A percentile compares a stretch with the other conserved stretches of the same genome.
These are phyloP conservation scores for Rotaria sp. DNA, from an alignment of 2,888 invertebrate species.

Conservation along the genomic window DNA sequence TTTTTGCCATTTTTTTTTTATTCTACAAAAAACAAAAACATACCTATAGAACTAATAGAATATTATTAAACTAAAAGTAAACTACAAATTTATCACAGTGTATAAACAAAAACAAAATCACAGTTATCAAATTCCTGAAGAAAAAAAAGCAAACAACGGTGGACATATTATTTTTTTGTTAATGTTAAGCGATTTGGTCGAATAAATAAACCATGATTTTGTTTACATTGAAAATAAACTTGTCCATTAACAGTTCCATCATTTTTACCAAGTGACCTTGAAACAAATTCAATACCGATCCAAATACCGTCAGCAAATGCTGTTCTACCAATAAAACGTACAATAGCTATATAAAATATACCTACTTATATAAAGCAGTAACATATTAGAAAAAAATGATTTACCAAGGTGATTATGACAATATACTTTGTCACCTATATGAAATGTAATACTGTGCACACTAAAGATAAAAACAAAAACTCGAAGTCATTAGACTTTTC, in stretches of 20 bases:
- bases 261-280: slow-evolving; percentile 54
- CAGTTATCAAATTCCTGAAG: not conserved
- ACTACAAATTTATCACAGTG: not conserved
- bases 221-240: slow-evolving; percentile 51
- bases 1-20: not conserved
- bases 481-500: not conserved
- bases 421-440: slow-evolving; percentile 56
- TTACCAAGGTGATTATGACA: slow-evolving; percentile 57
- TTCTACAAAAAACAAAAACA: not conserved
- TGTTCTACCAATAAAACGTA: slow-evolving; percentile 56
- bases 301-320: slow-evolving; percentile 58
- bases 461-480: not conserved
- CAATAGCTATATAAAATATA: slow-evolving; percentile 47
- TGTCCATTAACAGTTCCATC: slow-evolving; percentile 53
- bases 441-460: slow-evolving; percentile 45
- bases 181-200: slow-evolving; percentile 52
- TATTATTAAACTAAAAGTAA: not conserved
- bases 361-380: not conserved
- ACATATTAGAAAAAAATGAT: not conserved
- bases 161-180: not conserved
- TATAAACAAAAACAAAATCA: not conserved
- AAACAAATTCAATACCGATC: slow-evolving; percentile 57
- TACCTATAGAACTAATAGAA: not conserved
- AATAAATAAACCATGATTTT: slow-evolving; percentile 53
- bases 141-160: not conserved